Percentiles rank a stretch among this genome's conserved stretches.
Evolutionary conservation across 2,888 invertebrate species (phyloP).

Genomic region (Sinopyrophorus schimmeli): DNA sequence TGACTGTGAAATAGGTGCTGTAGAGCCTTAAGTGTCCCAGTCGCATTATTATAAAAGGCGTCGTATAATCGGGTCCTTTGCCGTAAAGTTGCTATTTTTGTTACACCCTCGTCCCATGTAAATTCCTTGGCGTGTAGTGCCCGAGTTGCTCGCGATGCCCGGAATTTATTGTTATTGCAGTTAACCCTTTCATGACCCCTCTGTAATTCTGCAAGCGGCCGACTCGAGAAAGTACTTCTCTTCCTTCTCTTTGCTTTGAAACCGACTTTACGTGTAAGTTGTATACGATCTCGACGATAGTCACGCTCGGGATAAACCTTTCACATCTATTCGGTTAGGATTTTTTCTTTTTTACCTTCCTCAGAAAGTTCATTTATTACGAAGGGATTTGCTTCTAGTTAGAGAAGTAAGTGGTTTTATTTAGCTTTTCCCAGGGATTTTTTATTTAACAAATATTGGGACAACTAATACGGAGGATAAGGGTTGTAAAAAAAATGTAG

Average conservation of each 20-base stretch:
- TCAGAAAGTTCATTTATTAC: slow-evolving; percentile 26
- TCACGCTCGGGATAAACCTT: slow-evolving; percentile 35
- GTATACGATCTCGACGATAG: slow-evolving; percentile 33
- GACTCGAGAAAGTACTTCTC: slow-evolving; percentile 34
- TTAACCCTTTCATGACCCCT: slow-evolving; percentile 43
- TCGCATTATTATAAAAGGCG: slow-evolving; percentile 17
- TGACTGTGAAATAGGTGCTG: too few species aligned
- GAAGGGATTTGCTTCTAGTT: slow-evolving; percentile 1
- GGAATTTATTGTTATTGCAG: slow-evolving; percentile 44
- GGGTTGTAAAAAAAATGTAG: too few species aligned
- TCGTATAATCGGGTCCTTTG: slow-evolving; percentile 24
- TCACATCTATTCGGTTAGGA: slow-evolving; percentile 25
- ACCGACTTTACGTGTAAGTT: slow-evolving; percentile 26
- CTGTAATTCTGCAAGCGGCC: slow-evolving; percentile 38
- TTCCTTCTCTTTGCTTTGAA: slow-evolving; percentile 29
- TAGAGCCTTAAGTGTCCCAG: too few species aligned
- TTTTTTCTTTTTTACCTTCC: too few species aligned
- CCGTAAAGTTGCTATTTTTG: slow-evolving; percentile 38
- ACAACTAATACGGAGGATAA: too few species aligned
- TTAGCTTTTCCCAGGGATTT: not conserved
- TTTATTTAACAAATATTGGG: too few species aligned
- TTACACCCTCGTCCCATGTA: slow-evolving; percentile 39
- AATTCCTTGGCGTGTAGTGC: slow-evolving; percentile 39
- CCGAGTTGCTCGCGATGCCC: slow-evolving; percentile 38
- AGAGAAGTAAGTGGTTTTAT: slow-evolving; percentile 9